Base-by-base conservation (phyloP, 2,797 vertebrate genomes). In the Gouania willdenowi region DNA sequence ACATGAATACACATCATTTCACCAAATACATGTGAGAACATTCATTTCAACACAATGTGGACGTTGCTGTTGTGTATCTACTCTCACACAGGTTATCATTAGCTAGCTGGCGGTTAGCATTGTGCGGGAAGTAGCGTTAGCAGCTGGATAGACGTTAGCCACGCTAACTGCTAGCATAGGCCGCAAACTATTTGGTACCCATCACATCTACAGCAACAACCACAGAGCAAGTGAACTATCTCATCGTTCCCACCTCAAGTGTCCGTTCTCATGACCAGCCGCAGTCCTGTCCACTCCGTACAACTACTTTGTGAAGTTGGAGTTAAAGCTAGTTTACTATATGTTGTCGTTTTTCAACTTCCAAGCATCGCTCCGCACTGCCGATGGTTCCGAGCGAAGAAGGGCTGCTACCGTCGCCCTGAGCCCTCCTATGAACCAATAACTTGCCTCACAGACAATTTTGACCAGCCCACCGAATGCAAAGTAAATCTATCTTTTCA, bases 141-240 rank as follows among this genome's bases (percentile, higher is more conserved):
- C 77, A 36, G 37, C 26, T 14, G 64, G 47, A 3, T 32, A 27
- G 29, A 17, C 30, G 56, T 40, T 75, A 81, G 78, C 69, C 23
- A 31, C 18, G 38, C 75, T 74, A 63, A 55, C 59, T 43, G 64
- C 70, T 86, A 92, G 90, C 90, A 77, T 83, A 93, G 89, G 92
- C 91, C 93, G 85, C 91, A 90, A 92, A 92, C 91, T 92, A 77
- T 73, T 78, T 64, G 77, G 75, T 83, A 58, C 76, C 81, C 82
- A 81, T 81, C 77, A 85, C 79, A 83, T 82, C 84, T 73, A 58
- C 51, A 66, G 66, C 70, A 56, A 75, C 26, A 64, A 64, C 52
- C 52, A 74, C 59, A 60, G 76, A 51, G 61, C 45, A 81, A 77
- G 65, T 77, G 10, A 77, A 79, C 41, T 79, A 58, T 49, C 40